Base-by-base conservation (phyloP, 23 tunicate species). In the Ciona savignyi region DNA sequence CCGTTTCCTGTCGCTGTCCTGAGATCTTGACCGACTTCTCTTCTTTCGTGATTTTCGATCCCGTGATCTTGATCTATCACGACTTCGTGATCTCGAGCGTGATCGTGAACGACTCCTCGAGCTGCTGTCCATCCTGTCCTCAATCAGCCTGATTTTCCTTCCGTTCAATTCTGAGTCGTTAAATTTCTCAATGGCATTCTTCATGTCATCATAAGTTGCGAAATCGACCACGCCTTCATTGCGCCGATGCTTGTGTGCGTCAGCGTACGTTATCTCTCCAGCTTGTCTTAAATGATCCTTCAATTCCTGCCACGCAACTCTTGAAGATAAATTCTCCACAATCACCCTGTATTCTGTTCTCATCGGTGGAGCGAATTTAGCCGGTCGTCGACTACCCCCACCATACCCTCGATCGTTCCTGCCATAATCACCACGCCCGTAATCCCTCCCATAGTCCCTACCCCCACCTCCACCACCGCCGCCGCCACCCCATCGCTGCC, bases 291-390 rank as follows among this genome's bases (percentile, higher is more conserved):
- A n/a, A n/a, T n/a, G n/a, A n/a, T n/a, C n/a, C 85, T 89, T 89
- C 65, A 89, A 67, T 68, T 89, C 96, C 73, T 89, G 96, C 96
- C 96, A 89, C 78, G 88, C 82, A 60, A 89, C 96, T 19, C 96
- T 74, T 0, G 96, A 77, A 25, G 96, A 89, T 4, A 89, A 77
- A 76, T 89, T 89, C 63, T 89, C 81, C n/a, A 89, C 96, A 42
- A 89, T 65, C 56, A 82, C 88, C n/a, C 96, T 70, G 32, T 70
- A 82, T 34, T 83, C 74, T 21, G 96, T 89, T 23, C 96, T 65
- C 20, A n/a, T n/a, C n/a, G n/a, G n/a, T n/a, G n/a, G n/a, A n/a
- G n/a, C n/a, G n/a, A n/a, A n/a, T n/a, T n/a, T 81, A n/a, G n/a
- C n/a, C n/a, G n/a, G n/a, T n/a, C n/a, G n/a, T n/a, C 74, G 63